These are phyloP conservation scores for Anneissia japonica DNA, from an alignment of 35 echinoderm and acorn worm genomes.

Conservation along the genomic window DNA sequence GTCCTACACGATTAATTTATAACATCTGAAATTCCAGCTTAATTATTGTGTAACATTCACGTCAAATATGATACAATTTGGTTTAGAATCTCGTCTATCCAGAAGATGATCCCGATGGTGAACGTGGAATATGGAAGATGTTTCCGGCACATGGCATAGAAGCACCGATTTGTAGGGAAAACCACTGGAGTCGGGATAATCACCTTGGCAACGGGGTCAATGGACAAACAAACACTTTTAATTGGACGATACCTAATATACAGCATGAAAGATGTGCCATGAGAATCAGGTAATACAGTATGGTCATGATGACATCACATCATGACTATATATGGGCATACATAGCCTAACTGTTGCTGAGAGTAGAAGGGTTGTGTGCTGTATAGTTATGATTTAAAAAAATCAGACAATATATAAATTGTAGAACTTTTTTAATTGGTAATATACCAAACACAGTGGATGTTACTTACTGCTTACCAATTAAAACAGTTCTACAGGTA, in stretches of 20 bases:
- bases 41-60: not conserved
- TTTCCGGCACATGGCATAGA: slow-evolving; percentile 53
- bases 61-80: not conserved
- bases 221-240: slow-evolving; percentile 68
- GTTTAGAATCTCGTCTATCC: slow-evolving; percentile 25
- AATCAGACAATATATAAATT: too few relatives aligned
- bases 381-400: too few relatives aligned
- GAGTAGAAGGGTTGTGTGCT: too few relatives aligned
- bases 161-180: slow-evolving; percentile 76
- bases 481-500: too few relatives aligned
- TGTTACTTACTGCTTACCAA: too few relatives aligned
- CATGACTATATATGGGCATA: too few relatives aligned
- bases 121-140: slow-evolving; percentile 67
- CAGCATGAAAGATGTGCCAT: slow-evolving; percentile 82
- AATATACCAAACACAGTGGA: too few relatives aligned
- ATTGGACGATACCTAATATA: slow-evolving; percentile 80
- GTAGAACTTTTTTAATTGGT: too few relatives aligned
- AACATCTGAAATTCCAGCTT: not conserved
- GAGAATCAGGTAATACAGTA: slow-evolving; percentile 82
- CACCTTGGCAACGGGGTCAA: slow-evolving; percentile 87
- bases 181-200: slow-evolving; percentile 85
- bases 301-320: too few relatives aligned
- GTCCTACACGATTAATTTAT: not conserved
- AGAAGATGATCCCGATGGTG: slow-evolving; percentile 51
- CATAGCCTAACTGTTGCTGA: too few relatives aligned